Percentiles rank a stretch among this genome's conserved stretches.
Conservation (phyloP, 2,113 vertebrate species). For the Cyphomyrus plagiostoma region DNA sequence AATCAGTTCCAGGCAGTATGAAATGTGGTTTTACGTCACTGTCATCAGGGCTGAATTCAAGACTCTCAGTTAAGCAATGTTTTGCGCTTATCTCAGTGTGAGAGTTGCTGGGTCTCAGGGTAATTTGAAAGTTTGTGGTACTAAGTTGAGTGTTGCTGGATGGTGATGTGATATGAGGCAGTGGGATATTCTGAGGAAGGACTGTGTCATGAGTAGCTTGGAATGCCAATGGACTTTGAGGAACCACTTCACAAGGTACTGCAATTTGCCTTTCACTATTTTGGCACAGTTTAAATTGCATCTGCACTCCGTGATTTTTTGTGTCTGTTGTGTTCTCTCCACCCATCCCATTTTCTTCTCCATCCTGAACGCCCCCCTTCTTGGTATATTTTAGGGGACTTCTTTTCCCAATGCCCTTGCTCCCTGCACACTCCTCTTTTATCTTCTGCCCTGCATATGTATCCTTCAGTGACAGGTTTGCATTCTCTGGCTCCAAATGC, state of each 20-base stretch:
- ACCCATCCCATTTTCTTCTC: conserved; percentile 26
- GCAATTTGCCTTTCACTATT: not conserved
- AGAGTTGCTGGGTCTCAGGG: conserved; percentile 55
- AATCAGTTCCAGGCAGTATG: conserved; percentile 33
- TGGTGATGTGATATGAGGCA: conserved; percentile 48
- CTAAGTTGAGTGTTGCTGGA: conserved; percentile 50
- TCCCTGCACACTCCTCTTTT: conserved; percentile 31
- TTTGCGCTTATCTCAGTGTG: conserved; percentile 35
- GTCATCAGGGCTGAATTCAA: not conserved
- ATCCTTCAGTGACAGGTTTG: conserved; percentile 21
- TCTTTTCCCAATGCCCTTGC: conserved; percentile 28
- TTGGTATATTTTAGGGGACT: conserved; percentile 36
- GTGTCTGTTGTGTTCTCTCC: conserved; percentile 44
- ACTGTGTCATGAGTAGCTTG: conserved; percentile 40
- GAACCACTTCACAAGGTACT: conserved; percentile 31
- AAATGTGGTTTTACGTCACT: not conserved
- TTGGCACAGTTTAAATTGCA: conserved; percentile 39
- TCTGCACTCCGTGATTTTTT: conserved; percentile 38
- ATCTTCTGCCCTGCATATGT: conserved; percentile 25
- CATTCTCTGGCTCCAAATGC: conserved; percentile 18
- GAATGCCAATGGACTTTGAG: conserved; percentile 42
- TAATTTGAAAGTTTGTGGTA: conserved; percentile 51
- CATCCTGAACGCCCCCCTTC: conserved; percentile 25
- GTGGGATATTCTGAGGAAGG: conserved; percentile 46
- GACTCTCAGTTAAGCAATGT: not conserved